Evolutionary conservation across 2,888 invertebrate species (phyloP), one percentile per base, ranked within the genome.

Genomic region (Petrolisthes manimaculis): DNA sequence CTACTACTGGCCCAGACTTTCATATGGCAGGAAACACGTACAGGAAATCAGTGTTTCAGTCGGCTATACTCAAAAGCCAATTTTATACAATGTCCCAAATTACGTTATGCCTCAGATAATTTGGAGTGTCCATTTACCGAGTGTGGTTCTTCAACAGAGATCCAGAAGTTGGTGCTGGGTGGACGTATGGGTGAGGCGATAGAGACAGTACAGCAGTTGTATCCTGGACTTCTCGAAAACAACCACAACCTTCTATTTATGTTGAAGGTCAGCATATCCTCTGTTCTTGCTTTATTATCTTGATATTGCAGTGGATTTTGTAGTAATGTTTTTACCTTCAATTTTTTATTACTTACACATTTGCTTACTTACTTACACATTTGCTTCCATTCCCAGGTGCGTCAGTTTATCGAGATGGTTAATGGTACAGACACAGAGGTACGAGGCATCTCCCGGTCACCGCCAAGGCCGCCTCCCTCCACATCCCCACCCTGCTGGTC

Each of bases 381-480:
- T 18, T 18, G 24, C 79, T 54, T 67, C 56, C 67, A 55, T 37
- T 12, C 84, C 12, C 85, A 91, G 88, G 91, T 98, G 93, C 96
- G 99, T 91, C 99, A 99, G 94, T 99, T 99, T 94, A 97, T 99
- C 71, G 99, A 99, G 94, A 98, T 99, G 98, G 97, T 99, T 82
- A 92, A 92, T 89, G 97, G 97, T 89, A 95, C 96, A 86, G 97
- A 97, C 93, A 95, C 95, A 79, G 96, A 95, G 93, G 95, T 95
- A 21, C 83, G 85, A 37, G 85, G 84, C n/a, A 55, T 83, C 8
- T 81, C 82, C 9, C 67, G 84, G 55, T 88, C 84, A 21, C 86
- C 93, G 83, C 93, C 93, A 88, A 92, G 93, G 92, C 92, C 93
- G 92, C 92, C 93, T 92, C 91, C 93, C 93, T 88, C 92, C 92